phyloP scores from a whole-genome alignment of 2,888 invertebrate species.

The Catocala fraxini region DNA sequence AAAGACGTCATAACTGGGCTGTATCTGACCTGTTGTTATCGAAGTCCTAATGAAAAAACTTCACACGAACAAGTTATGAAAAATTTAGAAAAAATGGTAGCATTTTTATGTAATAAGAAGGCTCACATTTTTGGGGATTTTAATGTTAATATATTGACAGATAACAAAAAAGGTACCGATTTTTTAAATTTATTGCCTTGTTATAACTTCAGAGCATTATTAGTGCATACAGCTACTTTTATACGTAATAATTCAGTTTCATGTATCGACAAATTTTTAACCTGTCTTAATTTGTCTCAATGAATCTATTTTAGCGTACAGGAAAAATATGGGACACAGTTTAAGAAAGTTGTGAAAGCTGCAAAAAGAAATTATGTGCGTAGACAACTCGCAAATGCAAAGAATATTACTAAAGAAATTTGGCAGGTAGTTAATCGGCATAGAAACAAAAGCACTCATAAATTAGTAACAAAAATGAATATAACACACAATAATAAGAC shows the following conservation, averaged over 20 bases:
- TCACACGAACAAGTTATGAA: too few relatives aligned
- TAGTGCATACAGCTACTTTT: not conserved
- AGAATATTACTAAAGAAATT: not conserved
- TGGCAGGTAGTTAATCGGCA: too few relatives aligned
- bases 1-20: too few relatives aligned
- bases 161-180: not conserved
- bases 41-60: too few relatives aligned
- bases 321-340: not conserved
- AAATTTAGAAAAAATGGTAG: too few relatives aligned
- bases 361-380: not conserved
- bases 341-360: not conserved
- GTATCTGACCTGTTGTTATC: too few relatives aligned
- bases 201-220: conserved; percentile 1
- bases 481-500: not conserved
- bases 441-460: too few relatives aligned
- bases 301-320: not conserved
- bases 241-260: too few relatives aligned
- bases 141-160: not conserved
- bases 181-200: not conserved
- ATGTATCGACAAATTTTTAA: too few relatives aligned
- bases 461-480: not conserved
- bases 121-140: not conserved
- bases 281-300: not conserved
- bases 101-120: conserved; percentile 1
- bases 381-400: not conserved